A percentile compares a stretch with the other conserved stretches of the same genome.
These are phyloP conservation scores for Python bivittatus DNA, from an alignment of 2,113 vertebrate genomes.

Conservation along the genomic window DNA sequence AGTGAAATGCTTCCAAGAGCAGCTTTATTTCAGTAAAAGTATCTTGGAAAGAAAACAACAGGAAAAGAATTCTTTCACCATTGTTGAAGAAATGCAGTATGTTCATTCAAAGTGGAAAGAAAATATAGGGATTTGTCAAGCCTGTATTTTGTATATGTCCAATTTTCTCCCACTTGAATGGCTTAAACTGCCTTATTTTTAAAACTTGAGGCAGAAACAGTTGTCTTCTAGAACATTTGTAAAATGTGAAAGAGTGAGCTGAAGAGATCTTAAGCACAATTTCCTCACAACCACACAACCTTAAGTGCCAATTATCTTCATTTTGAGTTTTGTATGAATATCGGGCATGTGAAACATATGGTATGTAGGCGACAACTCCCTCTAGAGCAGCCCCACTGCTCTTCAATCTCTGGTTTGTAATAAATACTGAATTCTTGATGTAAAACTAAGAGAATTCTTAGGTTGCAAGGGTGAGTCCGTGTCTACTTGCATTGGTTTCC, in stretches of 20 bases:
- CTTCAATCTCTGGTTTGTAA: not conserved
- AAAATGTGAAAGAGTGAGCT: not conserved
- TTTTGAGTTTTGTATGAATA: not conserved
- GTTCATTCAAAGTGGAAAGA: not conserved
- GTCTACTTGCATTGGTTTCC: not conserved
- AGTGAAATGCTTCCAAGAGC: slow-evolving; percentile 16
- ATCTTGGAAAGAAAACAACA: slow-evolving; percentile 9
- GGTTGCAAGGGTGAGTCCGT: not conserved
- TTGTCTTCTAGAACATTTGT: not conserved
- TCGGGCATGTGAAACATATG: not conserved
- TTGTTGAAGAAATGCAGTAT: not conserved
- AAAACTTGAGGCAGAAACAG: not conserved
- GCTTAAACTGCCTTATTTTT: slow-evolving; percentile 20
- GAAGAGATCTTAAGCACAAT: not conserved
- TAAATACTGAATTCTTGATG: not conserved
- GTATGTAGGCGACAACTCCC: not conserved
- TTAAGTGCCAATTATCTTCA: not conserved
- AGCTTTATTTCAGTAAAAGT: slow-evolving; percentile 35
- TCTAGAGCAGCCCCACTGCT: not conserved
- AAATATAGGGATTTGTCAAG: slow-evolving; percentile 12
- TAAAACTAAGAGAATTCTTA: not conserved
- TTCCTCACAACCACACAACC: not conserved
- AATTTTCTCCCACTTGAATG: slow-evolving; percentile 11
- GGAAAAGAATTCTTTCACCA: not conserved
- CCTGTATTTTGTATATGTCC: not conserved